Percentiles rank a stretch among this genome's conserved stretches.
Conservation (phyloP, 2,888 invertebrate species). For the Platyscelio sp. region DNA sequence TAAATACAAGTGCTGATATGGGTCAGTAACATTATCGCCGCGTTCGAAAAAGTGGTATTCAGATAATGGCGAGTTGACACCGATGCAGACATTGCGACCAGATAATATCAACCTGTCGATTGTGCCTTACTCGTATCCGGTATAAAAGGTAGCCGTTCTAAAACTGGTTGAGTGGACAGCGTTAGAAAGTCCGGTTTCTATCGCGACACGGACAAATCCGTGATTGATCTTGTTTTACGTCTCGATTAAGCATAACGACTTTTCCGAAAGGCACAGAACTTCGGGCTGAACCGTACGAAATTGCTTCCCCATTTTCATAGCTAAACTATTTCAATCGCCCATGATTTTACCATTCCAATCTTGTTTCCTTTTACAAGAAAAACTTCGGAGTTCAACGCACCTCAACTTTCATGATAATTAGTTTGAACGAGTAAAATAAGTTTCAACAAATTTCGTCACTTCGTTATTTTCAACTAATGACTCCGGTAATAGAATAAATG, state of each 20-base stretch:
- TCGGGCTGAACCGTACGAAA: too few species aligned
- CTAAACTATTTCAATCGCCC: too few species aligned
- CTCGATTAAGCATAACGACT: conserved; percentile 32
- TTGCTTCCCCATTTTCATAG: too few species aligned
- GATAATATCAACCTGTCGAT: conserved; percentile 68
- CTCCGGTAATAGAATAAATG: too few species aligned
- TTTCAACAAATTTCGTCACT: too few species aligned
- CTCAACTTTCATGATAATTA: too few species aligned
- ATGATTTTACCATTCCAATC: too few species aligned
- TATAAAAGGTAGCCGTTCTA: conserved; percentile 38
- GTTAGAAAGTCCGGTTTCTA: conserved; percentile 67
- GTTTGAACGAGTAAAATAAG: too few species aligned
- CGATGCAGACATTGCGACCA: conserved; percentile 25
- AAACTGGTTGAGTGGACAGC: conserved; percentile 63
- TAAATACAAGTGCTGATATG: conserved; percentile 7
- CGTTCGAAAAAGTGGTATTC: not conserved
- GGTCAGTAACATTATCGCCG: conserved; percentile 16
- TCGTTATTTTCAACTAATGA: too few species aligned
- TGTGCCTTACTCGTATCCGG: conserved; percentile 50
- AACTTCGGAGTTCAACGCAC: too few species aligned
- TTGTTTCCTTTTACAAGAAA: too few species aligned
- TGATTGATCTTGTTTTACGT: conserved; percentile 64
- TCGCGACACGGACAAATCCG: conserved; percentile 52
- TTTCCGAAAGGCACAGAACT: too few species aligned
- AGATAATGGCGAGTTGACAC: conserved; percentile 33